Conservation (phyloP, 2,888 invertebrate species). For the Drosophila fungiperda region DNA sequence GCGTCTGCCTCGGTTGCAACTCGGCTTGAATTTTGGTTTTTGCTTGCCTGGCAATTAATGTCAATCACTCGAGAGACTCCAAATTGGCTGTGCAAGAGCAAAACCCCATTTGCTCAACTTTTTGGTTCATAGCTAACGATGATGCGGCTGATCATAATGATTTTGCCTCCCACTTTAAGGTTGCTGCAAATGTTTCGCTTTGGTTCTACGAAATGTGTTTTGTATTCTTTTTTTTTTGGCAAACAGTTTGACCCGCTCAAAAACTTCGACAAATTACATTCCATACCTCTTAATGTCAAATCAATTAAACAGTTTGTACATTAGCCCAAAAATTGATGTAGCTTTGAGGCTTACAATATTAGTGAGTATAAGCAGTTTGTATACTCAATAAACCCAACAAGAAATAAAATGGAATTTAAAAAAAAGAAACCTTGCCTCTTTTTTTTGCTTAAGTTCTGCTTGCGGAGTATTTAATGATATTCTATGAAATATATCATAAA, state of each 20-base stretch:
- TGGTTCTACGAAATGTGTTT: neutral
- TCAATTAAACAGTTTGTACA: slow-evolving; percentile 56
- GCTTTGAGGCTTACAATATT: neutral
- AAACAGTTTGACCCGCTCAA: slow-evolving; percentile 11
- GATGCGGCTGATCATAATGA: slow-evolving; percentile 28
- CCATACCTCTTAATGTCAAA: slow-evolving; percentile 69
- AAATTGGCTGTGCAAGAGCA: slow-evolving; percentile 38
- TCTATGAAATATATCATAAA: neutral
- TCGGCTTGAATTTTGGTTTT: slow-evolving; percentile 11
- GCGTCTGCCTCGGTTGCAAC: slow-evolving; percentile 13
- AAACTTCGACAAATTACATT: slow-evolving; percentile 42
- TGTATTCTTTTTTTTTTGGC: slow-evolving; percentile 1
- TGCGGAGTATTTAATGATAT: neutral
- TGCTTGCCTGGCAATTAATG: slow-evolving; percentile 69
- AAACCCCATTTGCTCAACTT: slow-evolving; percentile 10
- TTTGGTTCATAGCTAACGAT: slow-evolving; percentile 14
- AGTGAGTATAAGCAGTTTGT: slow-evolving; percentile 1
- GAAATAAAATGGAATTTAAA: neutral
- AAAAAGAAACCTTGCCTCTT: neutral
- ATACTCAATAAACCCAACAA: neutral
- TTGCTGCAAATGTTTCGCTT: neutral
- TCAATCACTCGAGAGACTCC: slow-evolving; percentile 59
- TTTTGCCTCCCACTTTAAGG: slow-evolving; percentile 7
- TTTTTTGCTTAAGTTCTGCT: neutral
- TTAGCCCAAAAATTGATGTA: slow-evolving; percentile 39